Evolutionary conservation across 2,797 vertebrate genomes (phyloP), one percentile per base, ranked within the genome.

Genomic region (Sylvia borin): DNA sequence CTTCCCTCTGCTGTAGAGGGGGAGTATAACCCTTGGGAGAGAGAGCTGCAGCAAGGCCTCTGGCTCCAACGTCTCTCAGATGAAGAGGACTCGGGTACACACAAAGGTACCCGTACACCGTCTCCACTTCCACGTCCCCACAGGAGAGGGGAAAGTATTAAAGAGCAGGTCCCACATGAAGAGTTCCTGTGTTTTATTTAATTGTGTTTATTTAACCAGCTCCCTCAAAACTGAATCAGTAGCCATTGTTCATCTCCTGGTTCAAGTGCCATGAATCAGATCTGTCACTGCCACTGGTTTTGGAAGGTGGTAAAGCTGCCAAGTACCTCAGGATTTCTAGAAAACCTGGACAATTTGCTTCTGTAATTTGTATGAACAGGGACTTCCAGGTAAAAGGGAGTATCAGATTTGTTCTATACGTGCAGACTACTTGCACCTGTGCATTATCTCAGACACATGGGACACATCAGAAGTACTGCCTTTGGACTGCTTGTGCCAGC

Each of bases 11-110:
- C 98, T 98, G 97, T 98, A 99, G 99, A 99, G 98, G 99, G 99
- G 72, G 99, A 99, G 98, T 99, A 99, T 98, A 99, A 98, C 97
- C 99, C 99, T 91, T 98, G 98, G 99, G 98, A 99, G 94, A 99
- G 92, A 97, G 99, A 99, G 97, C 98, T 99, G 95, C 98, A 98
- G 97, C 98, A 99, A 97, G 98, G 98, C 97, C 98, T 98, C 84
- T 99, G 99, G 99, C 98, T 99, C 95, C 98, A 98, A 94, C 98
- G 90, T 97, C 98, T 99, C 58, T 98, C 98, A 97, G 97, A 99
- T 60, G 98, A 99, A 99, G 99, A 99, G 97, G 98, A 99, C 98
- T 97, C 97, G 96, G 98, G 99, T 99, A 98, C 98, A 97, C 97
- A 97, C 86, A 98, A 99, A 99, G 99, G 99, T 99, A 99, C 98